Percentiles rank a stretch among this genome's conserved stretches.
phyloP scores from a whole-genome alignment of 1,140 invertebrate species.

The Pseudoatta argentina region DNA sequence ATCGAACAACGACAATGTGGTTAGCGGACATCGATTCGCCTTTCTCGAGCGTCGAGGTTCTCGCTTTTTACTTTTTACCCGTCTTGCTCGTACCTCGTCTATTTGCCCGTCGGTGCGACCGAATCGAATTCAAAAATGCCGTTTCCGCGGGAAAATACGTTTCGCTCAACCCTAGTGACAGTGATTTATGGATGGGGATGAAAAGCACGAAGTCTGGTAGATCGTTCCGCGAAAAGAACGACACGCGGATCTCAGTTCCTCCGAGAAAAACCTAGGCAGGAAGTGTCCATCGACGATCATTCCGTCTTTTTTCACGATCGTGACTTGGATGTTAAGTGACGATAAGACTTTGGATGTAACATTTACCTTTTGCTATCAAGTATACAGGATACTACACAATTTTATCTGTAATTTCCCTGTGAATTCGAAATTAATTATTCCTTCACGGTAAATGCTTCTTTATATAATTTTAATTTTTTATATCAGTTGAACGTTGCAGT shows the following conservation, averaged over 20 bases:
- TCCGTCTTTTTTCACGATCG: conserved; percentile 25
- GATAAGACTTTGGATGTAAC: conserved; percentile 31
- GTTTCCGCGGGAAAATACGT: conserved; percentile 68
- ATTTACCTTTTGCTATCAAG: conserved; percentile 29
- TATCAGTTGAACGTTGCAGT: not conserved
- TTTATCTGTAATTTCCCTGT: not conserved
- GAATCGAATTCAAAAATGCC: conserved; percentile 69
- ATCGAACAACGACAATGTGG: conserved; percentile 42
- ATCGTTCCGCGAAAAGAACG: conserved; percentile 36
- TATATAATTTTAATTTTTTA: not conserved
- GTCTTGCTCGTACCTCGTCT: conserved; percentile 38
- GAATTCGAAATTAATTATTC: not conserved
- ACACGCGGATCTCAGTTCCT: conserved; percentile 12
- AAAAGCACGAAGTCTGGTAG: conserved; percentile 42
- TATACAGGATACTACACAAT: not conserved
- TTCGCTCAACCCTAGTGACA: conserved; percentile 65
- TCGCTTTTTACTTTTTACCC: conserved; percentile 25
- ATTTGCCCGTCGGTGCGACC: conserved; percentile 45
- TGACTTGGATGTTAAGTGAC: conserved; percentile 28
- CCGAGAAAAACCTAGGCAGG: not conserved
- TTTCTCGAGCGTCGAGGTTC: not conserved
- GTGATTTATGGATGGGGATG: conserved; percentile 70
- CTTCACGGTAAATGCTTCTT: not conserved
- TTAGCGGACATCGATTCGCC: conserved; percentile 47
- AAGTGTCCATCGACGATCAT: conserved; percentile 36